Evolutionary conservation across 2,888 invertebrate species (phyloP), one percentile per base, ranked within the genome.

Genomic region (Amiota minor): DNA sequence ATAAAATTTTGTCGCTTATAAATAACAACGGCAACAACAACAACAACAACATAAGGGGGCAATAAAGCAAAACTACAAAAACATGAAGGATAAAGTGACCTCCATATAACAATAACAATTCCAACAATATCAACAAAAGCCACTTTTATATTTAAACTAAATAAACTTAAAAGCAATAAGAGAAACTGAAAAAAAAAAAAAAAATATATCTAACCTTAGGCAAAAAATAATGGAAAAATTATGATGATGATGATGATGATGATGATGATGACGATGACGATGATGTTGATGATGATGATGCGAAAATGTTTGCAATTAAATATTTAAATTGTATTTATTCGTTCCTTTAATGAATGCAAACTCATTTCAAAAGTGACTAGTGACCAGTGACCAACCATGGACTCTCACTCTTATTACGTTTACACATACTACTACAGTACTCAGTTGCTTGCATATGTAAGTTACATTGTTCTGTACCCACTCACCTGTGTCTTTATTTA

Each of bases 261-360:
- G 3, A 23, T 3, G 35, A 8, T 35, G 6, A 35, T 35, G 35
- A 8, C 6, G 35, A 35, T 35, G 35, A 6, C 0, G 6, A 35
- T 35, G 35, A 35, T 0, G 35, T 6, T 23, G 23, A 23, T 35
- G 35, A 35, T 35, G 35, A 0, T 35, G 56, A n/a, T 56, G 56
- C 18, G n/a, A 45, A 65, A 65, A 65, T 65, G 64, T 45, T 65
- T 16, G 64, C 46, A 65, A 65, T 65, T 65, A 65, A 65, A 47
- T 65, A 65, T 65, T 46, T 47, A 65, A 45, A 65, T 45, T 65
- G 46, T 65, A 46, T 46, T 65, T 35, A 47, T 18, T 16, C 12
- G 18, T 59, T 16, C 12, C 12, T 59, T 46, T n/a, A 65, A 65
- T 45, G 14, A n/a, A 47, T 65, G 45, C 16, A 65, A 46, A 65